These are phyloP conservation scores for Montipora cactus DNA, from an alignment of 64 coral and sea anemone genomes.

Conservation along the genomic window DNA sequence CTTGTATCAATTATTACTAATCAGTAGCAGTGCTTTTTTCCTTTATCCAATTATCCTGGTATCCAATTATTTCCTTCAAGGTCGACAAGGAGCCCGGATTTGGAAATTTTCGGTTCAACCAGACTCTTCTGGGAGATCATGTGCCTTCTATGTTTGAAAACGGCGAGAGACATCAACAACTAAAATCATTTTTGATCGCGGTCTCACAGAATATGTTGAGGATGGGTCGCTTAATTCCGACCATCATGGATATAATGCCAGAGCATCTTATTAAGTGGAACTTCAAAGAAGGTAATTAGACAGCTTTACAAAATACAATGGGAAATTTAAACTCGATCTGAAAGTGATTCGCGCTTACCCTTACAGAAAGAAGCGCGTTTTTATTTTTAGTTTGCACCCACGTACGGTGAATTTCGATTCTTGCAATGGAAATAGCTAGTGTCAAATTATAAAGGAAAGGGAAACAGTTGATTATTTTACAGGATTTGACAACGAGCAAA, in stretches of 20 bases:
- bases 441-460: too few species aligned
- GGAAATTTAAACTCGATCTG: too few species aligned
- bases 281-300: conserved; percentile 81
- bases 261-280: conserved; percentile 95
- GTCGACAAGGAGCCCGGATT: conserved; percentile 86
- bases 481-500: too few species aligned
- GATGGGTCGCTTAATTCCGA: conserved; percentile 68
- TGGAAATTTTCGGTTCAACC: conserved; percentile 89
- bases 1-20: neutral
- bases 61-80: conserved; percentile 23
- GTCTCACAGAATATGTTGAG: conserved; percentile 73
- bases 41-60: neutral
- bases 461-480: too few species aligned
- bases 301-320: too few species aligned
- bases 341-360: too few species aligned
- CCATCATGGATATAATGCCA: conserved; percentile 93
- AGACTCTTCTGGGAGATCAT: conserved; percentile 73
- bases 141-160: conserved; percentile 91
- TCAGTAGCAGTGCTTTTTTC: neutral
- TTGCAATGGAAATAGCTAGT: too few species aligned
- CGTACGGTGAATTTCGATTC: too few species aligned
- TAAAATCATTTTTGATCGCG: conserved; percentile 80
- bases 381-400: too few species aligned
- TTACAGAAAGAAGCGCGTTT: too few species aligned
- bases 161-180: conserved; percentile 68